Base-by-base conservation (phyloP, 2,888 invertebrate genomes). In the Tyria jacobaeae region DNA sequence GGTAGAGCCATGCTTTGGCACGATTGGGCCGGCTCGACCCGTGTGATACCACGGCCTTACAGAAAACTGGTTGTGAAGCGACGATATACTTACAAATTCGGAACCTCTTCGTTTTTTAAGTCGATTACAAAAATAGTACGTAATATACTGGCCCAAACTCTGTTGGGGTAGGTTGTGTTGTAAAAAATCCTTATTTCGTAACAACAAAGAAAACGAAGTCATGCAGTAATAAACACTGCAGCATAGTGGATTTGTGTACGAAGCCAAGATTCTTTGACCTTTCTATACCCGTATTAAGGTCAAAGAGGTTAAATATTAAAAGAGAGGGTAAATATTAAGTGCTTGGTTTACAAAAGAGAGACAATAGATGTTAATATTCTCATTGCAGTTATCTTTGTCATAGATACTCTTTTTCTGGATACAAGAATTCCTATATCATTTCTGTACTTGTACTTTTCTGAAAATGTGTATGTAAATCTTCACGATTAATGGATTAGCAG, bases 271-370 rank as follows among this genome's bases (percentile, higher is more conserved):
- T 17, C 41, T 41, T 41, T 41, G 17, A 41, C 41, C 41, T 17
- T 41, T 17, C 17, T 41, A 17, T 41, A 41, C 50, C 66, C 58
- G 24, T 41, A 27, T 58, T 56, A 60, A 70, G 74, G 62, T 73
- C 62, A 49, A 34, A 63, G 27, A 21, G 53, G 47, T 63, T 70
- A 62, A n/a, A n/a, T n/a, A n/a, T n/a, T n/a, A n/a, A n/a, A n/a
- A n/a, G n/a, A n/a, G n/a, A n/a, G n/a, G n/a, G 62, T 39, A 39
- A 57, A 58, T 62, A 59, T 62, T 51, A 60, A 64, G 52, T 64
- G 58, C 57, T 49, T 67, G 39, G n/a, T n/a, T 60, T 62, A 62
- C 53, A 67, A 55, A 17, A 52, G 54, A 53, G 41, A 39, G 57
- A 57, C 57, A 54, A 57, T 44, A 25, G 53, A 34, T 48, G 17